A percentile compares a stretch with the other conserved stretches of the same genome.
Conservation (phyloP, 2,888 invertebrate species). For the Mycogona germanica region DNA sequence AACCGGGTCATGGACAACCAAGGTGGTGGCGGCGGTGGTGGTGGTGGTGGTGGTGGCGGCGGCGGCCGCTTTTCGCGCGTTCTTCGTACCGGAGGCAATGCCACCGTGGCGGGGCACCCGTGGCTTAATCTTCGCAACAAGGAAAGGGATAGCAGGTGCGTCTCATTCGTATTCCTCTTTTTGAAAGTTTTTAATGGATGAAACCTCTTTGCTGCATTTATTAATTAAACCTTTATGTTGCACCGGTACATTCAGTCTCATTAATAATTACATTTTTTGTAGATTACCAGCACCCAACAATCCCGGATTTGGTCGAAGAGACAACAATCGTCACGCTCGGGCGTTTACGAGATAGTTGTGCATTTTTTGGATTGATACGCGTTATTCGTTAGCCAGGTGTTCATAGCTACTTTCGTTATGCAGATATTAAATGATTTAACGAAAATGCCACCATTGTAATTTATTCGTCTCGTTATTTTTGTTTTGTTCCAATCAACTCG, state of each 20-base stretch:
- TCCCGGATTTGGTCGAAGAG: neutral
- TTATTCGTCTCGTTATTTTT: no score
- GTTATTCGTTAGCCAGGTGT: no score
- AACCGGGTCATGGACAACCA: no score
- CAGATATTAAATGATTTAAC: no score
- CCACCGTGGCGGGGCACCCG: neutral
- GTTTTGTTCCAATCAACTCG: no score
- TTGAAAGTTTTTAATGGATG: neutral
- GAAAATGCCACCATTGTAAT: no score
- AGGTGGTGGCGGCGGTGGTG: no score
- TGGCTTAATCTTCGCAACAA: neutral
- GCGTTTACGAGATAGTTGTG: constrained; percentile 3
- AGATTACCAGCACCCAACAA: constrained; percentile 3
- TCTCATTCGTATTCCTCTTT: neutral
- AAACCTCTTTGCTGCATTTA: neutral
- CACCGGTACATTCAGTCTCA: neutral
- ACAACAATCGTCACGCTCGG: constrained; percentile 2
- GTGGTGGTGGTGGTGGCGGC: no score
- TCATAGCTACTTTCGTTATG: no score
- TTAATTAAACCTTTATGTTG: no score
- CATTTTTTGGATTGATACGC: neutral
- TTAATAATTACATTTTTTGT: neutral
- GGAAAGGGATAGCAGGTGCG: neutral
- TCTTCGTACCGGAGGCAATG: neutral
- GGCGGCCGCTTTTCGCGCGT: neutral